Conservation (phyloP, 2,113 vertebrate genomes). For the Lutjanus erythropterus region DNA sequence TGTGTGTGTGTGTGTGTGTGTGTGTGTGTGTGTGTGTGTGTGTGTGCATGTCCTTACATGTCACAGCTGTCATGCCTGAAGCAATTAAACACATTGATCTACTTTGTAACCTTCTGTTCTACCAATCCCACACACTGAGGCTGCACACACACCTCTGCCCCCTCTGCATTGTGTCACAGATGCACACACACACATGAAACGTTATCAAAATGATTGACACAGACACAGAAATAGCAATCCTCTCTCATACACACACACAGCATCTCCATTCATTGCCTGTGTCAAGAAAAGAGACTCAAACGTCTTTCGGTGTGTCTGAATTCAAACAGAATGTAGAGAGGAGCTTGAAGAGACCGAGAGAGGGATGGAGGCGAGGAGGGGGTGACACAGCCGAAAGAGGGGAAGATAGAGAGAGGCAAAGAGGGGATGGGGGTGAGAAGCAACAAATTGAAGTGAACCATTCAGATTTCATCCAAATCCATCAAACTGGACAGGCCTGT, state of each 20-base stretch:
- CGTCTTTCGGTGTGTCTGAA: constrained; percentile 55
- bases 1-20: constrained; percentile 25
- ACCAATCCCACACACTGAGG: constrained; percentile 41
- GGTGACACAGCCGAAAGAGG: constrained; percentile 54
- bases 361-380: constrained; percentile 46
- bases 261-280: constrained; percentile 51
- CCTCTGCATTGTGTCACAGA: constrained; percentile 50
- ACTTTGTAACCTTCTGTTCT: constrained; percentile 62
- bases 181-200: constrained; percentile 21
- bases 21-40: constrained; percentile 34
- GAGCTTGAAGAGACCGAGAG: constrained; percentile 53
- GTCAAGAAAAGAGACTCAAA: constrained; percentile 54
- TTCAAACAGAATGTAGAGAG: constrained; percentile 71
- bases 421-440: constrained; percentile 30
- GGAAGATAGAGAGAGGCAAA: constrained; percentile 20
- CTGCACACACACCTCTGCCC: constrained; percentile 63
- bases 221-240: constrained; percentile 42
- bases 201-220: constrained; percentile 46
- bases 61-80: constrained; percentile 66
- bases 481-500: constrained; percentile 68
- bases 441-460: constrained; percentile 66
- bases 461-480: constrained; percentile 69
- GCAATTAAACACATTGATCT: constrained; percentile 68
- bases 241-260: constrained; percentile 17
- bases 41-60: constrained; percentile 37